Conservation (phyloP, 2,113 vertebrate species). For the Myiagra hebetior region DNA sequence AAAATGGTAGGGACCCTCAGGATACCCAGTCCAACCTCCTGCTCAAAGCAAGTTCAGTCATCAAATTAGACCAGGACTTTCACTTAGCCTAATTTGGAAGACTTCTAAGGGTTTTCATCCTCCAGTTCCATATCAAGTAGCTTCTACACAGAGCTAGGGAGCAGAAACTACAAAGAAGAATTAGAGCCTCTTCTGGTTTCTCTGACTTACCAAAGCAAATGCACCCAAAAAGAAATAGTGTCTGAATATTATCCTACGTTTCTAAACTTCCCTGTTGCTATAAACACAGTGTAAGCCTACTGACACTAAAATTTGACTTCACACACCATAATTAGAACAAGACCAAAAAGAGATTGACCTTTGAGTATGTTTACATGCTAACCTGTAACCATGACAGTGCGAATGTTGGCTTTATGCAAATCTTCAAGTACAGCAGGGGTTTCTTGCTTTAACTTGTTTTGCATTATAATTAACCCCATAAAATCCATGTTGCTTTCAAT, state of each 20-base stretch:
- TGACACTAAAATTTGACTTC: background rate
- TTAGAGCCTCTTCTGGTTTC: background rate
- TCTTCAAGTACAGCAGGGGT: constrained; percentile 89
- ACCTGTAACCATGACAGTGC: constrained; percentile 99
- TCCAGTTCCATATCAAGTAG: background rate
- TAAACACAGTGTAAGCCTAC: background rate
- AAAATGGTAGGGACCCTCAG: background rate
- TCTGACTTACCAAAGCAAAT: background rate
- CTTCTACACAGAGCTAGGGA: background rate
- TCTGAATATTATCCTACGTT: background rate
- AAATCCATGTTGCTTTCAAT: constrained; percentile 96
- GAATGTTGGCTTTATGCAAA: constrained; percentile 88
- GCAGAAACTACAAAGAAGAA: background rate
- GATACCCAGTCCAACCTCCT: background rate
- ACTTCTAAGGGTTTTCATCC: background rate
- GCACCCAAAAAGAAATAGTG: background rate
- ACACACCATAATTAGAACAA: background rate
- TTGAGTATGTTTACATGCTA: constrained; percentile 4
- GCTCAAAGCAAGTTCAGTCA: background rate
- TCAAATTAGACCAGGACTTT: background rate
- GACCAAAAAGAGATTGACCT: background rate
- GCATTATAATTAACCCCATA: constrained; percentile 96
- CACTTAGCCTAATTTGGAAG: background rate
- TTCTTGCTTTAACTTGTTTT: constrained; percentile 95
- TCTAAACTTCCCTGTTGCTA: background rate